Evolutionary conservation across 2,888 invertebrate species (phyloP).

Genomic region (Cataglyphis albicans): DNA sequence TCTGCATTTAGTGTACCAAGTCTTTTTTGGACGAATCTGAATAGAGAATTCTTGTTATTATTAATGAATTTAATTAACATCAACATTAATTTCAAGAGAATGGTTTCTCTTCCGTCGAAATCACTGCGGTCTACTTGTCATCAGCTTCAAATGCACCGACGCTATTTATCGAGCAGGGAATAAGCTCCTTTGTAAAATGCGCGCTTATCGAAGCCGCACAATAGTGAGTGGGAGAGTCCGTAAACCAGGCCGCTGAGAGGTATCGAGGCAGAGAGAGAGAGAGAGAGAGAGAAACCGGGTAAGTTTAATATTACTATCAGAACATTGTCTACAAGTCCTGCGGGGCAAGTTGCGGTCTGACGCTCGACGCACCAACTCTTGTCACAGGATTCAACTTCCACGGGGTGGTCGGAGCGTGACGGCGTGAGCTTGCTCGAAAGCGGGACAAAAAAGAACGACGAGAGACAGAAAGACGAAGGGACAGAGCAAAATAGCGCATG

Average conservation of each 20-base stretch:
- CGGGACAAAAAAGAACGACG: constrained; percentile 1
- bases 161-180: constrained; percentile 29
- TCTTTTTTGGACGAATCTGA: background rate
- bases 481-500: constrained; percentile 37
- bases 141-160: constrained; percentile 1
- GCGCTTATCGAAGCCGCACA: constrained; percentile 49
- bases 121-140: background rate
- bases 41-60: background rate
- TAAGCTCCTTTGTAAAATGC: constrained; percentile 50
- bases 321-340: constrained; percentile 75
- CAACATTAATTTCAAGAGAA: background rate
- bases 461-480: background rate
- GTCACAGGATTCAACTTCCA: constrained; percentile 70
- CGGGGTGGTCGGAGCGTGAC: constrained; percentile 48
- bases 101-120: background rate
- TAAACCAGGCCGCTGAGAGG: constrained; percentile 67
- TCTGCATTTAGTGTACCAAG: background rate
- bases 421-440: background rate
- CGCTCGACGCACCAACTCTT: constrained; percentile 74
- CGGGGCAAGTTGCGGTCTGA: constrained; percentile 74
- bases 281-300: constrained; percentile 67
- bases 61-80: constrained; percentile 2
- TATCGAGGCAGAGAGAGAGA: constrained; percentile 67
- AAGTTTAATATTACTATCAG: constrained; percentile 80
- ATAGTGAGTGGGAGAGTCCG: constrained; percentile 59